Conservation (phyloP, 2,113 vertebrate genomes). For the Scytalopus superciliaris region DNA sequence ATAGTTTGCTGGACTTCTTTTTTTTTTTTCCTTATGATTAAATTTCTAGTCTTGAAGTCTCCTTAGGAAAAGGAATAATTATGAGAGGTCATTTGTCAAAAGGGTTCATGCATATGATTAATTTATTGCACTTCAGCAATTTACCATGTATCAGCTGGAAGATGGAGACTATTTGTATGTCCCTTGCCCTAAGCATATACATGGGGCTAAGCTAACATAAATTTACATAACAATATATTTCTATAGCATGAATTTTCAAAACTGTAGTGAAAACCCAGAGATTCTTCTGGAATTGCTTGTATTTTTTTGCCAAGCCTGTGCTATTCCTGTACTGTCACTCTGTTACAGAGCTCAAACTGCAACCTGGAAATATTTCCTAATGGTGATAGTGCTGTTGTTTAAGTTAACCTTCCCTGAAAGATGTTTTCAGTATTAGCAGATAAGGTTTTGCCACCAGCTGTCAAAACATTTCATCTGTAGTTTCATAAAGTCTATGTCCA, state of each 20-base stretch:
- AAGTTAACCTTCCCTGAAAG: background rate
- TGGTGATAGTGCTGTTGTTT: background rate
- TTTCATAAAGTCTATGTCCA: background rate
- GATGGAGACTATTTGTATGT: background rate
- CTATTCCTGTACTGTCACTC: background rate
- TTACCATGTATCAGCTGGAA: background rate
- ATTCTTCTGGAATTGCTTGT: background rate
- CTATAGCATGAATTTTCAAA: background rate
- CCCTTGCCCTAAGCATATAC: background rate
- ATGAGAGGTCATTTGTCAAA: constrained; percentile 1
- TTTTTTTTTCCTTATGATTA: background rate
- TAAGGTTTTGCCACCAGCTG: background rate
- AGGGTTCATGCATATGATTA: constrained; percentile 14
- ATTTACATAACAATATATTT: background rate
- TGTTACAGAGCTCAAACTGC: background rate
- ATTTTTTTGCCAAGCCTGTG: background rate
- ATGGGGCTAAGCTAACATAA: background rate
- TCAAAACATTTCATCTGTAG: background rate
- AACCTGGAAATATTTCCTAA: background rate
- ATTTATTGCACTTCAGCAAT: constrained; percentile 19
- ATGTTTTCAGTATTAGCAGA: background rate
- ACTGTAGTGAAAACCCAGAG: background rate
- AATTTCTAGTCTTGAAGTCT: background rate
- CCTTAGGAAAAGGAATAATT: constrained; percentile 5
- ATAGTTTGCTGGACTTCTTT: background rate